These are phyloP conservation scores for Dascillus cervinus DNA, from an alignment of 2,888 invertebrate genomes.

Conservation along the genomic window DNA sequence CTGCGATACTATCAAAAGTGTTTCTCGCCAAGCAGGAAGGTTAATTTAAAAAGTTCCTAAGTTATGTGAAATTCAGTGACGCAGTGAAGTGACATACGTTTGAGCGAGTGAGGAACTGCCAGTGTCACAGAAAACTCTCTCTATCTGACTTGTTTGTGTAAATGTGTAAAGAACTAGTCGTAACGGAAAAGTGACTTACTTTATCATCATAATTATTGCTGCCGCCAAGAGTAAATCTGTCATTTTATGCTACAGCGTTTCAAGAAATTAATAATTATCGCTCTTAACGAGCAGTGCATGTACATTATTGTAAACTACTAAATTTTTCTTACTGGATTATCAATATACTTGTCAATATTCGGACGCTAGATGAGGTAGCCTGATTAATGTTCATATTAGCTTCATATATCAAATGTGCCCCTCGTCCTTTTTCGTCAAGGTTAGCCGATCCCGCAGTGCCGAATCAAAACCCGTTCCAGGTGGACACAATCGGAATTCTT, in stretches of 20 bases:
- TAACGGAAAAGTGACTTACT: constrained; percentile 21
- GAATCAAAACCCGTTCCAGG: constrained; percentile 21
- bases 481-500: constrained; percentile 15
- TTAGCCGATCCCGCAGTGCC: constrained; percentile 23
- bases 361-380: constrained; percentile 31
- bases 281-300: constrained; percentile 17
- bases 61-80: constrained; percentile 24
- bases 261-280: constrained; percentile 18
- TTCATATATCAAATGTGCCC: constrained; percentile 33
- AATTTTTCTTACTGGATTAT: constrained; percentile 26
- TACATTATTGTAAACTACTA: constrained; percentile 21
- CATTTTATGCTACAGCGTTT: constrained; percentile 15
- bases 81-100: constrained; percentile 17
- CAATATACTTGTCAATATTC: constrained; percentile 35
- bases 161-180: constrained; percentile 34
- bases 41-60: constrained; percentile 40
- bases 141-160: constrained; percentile 20
- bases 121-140: constrained; percentile 11
- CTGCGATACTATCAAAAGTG: constrained; percentile 49
- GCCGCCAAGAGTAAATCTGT: constrained; percentile 25
- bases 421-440: constrained; percentile 26
- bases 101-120: constrained; percentile 18
- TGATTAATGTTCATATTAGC: constrained; percentile 35
- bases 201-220: constrained; percentile 24
- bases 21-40: constrained; percentile 44